These are phyloP conservation scores for Sicus ferrugineus DNA, from an alignment of 2,888 invertebrate genomes.

Conservation along the genomic window DNA sequence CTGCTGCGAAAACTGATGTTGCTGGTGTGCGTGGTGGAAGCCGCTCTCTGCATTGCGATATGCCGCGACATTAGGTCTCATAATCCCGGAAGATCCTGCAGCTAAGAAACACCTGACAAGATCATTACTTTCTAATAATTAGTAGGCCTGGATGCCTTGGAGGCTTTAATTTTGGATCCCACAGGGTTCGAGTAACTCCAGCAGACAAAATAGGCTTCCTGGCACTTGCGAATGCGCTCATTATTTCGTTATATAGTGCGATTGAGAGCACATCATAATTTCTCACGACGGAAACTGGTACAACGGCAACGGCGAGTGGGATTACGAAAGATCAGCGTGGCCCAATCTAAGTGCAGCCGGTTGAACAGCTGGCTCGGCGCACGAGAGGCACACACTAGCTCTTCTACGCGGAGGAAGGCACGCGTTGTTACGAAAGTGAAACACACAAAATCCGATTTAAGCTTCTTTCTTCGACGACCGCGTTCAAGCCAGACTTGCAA, in stretches of 20 bases:
- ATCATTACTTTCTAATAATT: constrained; percentile 33
- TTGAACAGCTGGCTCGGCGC: not conserved
- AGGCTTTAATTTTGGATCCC: not conserved
- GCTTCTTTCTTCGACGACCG: constrained; percentile 49
- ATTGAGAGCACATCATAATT: not conserved
- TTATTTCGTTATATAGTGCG: constrained; percentile 7
- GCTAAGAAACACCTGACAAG: constrained; percentile 29
- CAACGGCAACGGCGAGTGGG: not conserved
- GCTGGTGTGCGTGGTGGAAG: constrained; percentile 43
- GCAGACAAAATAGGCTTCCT: not conserved
- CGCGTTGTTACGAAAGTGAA: not conserved
- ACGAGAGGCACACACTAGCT: not conserved
- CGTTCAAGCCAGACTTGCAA: constrained; percentile 56
- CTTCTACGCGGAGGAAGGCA: not conserved
- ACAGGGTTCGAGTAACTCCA: not conserved
- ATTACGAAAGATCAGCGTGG: not conserved
- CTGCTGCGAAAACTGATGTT: constrained; percentile 36
- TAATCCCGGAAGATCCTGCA: constrained; percentile 47
- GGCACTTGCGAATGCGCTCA: not conserved
- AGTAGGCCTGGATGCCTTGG: not conserved
- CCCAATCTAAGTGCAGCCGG: not conserved
- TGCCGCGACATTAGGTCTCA: constrained; percentile 54
- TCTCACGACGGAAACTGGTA: constrained; percentile 14
- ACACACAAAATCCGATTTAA: not conserved
- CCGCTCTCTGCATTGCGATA: constrained; percentile 39